Evolutionary conservation across 1,140 invertebrate species (phyloP).

Genomic region (Drosophila ironensis): DNA sequence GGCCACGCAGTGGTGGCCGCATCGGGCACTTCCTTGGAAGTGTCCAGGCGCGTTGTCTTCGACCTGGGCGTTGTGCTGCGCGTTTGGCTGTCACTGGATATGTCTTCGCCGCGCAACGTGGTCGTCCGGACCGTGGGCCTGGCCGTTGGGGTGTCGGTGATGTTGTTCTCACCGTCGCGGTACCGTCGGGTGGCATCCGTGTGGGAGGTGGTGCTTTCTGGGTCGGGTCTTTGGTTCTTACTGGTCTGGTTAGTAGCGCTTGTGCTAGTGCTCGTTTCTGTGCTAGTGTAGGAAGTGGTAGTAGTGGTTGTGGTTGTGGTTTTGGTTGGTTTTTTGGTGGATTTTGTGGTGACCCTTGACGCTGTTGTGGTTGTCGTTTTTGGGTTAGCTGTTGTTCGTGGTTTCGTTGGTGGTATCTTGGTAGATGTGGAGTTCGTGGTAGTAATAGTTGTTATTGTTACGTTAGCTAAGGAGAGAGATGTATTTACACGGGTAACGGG

Average conservation of each 20-base stretch:
- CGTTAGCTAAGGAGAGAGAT: conserved; percentile 75
- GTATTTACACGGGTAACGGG: conserved; percentile 80
- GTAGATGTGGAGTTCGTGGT: conserved; percentile 63
- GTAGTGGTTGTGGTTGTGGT: conserved; percentile 44
- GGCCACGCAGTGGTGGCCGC: conserved; percentile 53
- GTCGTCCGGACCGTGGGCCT: conserved; percentile 53
- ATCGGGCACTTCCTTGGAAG: conserved; percentile 69
- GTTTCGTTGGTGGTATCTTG: conserved; percentile 65
- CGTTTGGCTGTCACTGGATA: conserved; percentile 40
- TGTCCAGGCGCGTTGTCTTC: conserved; percentile 78
- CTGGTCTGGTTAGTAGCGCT: conserved; percentile 68
- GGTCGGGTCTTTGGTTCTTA: conserved; percentile 38
- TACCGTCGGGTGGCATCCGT: conserved; percentile 71
- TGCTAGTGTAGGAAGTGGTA: conserved; percentile 52
- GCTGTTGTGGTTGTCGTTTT: conserved; percentile 46
- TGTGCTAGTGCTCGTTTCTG: conserved; percentile 62
- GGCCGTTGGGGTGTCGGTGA: conserved; percentile 66
- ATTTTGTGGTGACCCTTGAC: conserved; percentile 42
- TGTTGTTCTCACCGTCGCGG: conserved; percentile 80
- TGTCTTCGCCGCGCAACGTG: conserved; percentile 52
- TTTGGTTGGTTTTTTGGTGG: conserved; percentile 25
- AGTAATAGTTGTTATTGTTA: conserved; percentile 80
- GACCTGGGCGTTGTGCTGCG: conserved; percentile 72
- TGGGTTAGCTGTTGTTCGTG: conserved; percentile 66
- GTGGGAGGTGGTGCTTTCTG: conserved; percentile 63